These are phyloP conservation scores for Hypocryptadius cinnamomeus DNA, from an alignment of 2,113 vertebrate species.

Conservation along the genomic window DNA sequence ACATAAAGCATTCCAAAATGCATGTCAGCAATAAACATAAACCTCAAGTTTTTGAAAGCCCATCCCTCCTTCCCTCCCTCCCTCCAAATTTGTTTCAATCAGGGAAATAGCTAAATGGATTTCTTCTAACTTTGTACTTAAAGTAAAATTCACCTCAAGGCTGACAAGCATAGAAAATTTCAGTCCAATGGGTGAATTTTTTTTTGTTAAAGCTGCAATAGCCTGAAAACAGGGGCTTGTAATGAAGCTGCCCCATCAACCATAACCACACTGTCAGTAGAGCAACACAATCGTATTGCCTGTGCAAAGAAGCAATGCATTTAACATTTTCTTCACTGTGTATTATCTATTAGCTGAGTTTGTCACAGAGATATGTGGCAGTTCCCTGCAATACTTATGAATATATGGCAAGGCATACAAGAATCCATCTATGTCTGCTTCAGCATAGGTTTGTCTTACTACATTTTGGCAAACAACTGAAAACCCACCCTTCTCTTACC, in stretches of 20 bases:
- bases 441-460: not conserved
- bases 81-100: not conserved
- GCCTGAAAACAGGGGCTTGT: conserved; percentile 38
- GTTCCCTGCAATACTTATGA: not conserved
- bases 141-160: conserved; percentile 27
- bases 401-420: not conserved
- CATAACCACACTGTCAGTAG: conserved; percentile 22
- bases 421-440: not conserved
- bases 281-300: conserved; percentile 32
- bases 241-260: conserved; percentile 51
- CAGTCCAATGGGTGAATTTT: not conserved
- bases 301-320: conserved; percentile 21
- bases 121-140: conserved; percentile 2
- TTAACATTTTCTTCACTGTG: conserved; percentile 28
- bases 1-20: not conserved
- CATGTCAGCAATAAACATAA: not conserved
- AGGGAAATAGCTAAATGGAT: not conserved
- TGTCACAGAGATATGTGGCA: conserved; percentile 16
- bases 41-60: not conserved
- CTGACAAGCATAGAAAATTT: conserved; percentile 14
- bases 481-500: not conserved
- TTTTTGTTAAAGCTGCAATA: conserved; percentile 19
- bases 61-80: not conserved
- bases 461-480: not conserved
- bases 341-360: conserved; percentile 35